Base-by-base conservation (phyloP, 2,888 invertebrate species). In the Buathra laborator region DNA sequence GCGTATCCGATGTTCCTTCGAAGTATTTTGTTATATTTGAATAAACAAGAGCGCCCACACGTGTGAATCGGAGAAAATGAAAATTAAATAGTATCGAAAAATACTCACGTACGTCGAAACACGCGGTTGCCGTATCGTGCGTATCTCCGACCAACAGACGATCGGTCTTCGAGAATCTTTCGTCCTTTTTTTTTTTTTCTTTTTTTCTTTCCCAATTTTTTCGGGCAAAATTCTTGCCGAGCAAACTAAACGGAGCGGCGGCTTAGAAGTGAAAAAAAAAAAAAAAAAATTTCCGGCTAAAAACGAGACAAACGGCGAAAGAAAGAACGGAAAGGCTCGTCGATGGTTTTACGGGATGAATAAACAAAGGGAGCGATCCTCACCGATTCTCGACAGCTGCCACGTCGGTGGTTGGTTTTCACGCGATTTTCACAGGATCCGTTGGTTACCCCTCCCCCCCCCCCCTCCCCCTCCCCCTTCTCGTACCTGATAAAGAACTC, bases 401-500 rank as follows among this genome's bases (percentile, higher is more conserved):
- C 44, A 37, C 14, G 46, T 62, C 32, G 70, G 24, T 19, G 70
- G 37, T 19, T 16, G 12, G 14, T 70, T 71, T 71, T 70, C 46
- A 48, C 64, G 70, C 59, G 37, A 14, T 19, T 46, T 70, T 70
- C 68, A 59, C 68, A 78, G n/a, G 68, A 14, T 43, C 12, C 70
- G 66, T n/a, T 37, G 48, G 77, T 43, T n/a, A 66, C 53, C 37
- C 48, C 1, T 0, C 37, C 37, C 9, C 37, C 6, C 37, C 9
- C 37, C 37, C 6, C 5, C 37, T 7, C 6, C 5, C 37, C 37
- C 32, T 32, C 32, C 0, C 37, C 7, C 9, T 1, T 37, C 37
- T 37, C 37, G 3, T 9, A 37, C 62, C 59, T 37, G 78, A 78
- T 78, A 78, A 78, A 71, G 59, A 59, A 48, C 64, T 53, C 53